phyloP scores from a whole-genome alignment of 2,888 invertebrate species.

The Nomada ruficornis region DNA sequence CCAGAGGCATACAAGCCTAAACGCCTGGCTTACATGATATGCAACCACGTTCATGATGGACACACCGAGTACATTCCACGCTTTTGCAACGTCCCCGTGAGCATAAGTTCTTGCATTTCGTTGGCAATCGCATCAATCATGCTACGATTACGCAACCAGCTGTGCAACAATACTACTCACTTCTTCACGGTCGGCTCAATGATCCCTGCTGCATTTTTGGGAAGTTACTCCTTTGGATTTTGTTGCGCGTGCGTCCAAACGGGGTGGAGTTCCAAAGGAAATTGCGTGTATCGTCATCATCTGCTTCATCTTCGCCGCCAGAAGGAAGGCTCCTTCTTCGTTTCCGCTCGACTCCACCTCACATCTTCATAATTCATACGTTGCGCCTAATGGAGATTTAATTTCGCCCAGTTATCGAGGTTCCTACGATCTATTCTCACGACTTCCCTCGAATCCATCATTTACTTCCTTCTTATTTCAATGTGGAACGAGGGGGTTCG shows the following conservation, averaged over 20 bases:
- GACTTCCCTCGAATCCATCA: conserved; percentile 6
- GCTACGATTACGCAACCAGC: conserved; percentile 71
- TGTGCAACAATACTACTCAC: conserved; percentile 66
- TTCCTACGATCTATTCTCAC: conserved; percentile 46
- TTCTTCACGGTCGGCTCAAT: conserved; percentile 50
- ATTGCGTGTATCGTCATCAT: conserved; percentile 13
- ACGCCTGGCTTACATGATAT: neutral
- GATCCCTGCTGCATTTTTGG: conserved; percentile 38
- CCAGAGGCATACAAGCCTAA: conserved; percentile 14
- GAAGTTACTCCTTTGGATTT: neutral
- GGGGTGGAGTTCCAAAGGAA: neutral
- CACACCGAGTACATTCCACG: neutral
- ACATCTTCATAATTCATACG: conserved; percentile 77
- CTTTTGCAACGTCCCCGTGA: conserved; percentile 55
- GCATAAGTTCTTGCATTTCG: conserved; percentile 30
- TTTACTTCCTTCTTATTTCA: neutral
- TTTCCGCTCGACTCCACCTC: conserved; percentile 52
- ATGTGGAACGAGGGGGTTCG: neutral
- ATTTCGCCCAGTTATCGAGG: conserved; percentile 72
- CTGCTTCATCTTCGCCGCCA: conserved; percentile 7
- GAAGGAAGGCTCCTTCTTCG: conserved; percentile 3
- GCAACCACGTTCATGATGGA: neutral
- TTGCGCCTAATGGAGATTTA: conserved; percentile 77
- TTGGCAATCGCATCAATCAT: conserved; percentile 67
- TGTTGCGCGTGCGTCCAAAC: neutral